Base-by-base conservation (phyloP, 2,888 invertebrate genomes). In the Pristionchus fissidentatus region DNA sequence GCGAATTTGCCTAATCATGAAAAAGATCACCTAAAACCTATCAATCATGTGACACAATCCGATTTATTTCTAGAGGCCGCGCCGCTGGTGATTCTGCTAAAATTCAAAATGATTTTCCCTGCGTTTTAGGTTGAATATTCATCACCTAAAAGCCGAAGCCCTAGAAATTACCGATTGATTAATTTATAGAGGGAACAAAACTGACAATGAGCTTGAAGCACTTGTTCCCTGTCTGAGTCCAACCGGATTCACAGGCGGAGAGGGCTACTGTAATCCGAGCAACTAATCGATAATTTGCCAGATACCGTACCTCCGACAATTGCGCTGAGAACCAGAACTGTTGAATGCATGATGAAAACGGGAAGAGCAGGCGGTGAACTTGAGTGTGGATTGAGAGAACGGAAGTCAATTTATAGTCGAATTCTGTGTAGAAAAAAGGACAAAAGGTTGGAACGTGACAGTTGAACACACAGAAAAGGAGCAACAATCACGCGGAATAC, bases 301-400 rank as follows among this genome's bases (percentile, higher is more conserved):
- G 49, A 77, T 77, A 77, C 49, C 75, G 75, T 77, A 77, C 75
- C 75, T 77, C 75, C 75, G 0, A 26, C 75, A 41, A 77, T 77
- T 49, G 75, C 49, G 38, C 49, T 49, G n/a, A 77, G 75, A 77
- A 77, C 49, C 75, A 77, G 49, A 49, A 49, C 43, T 5, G 41
- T 26, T 7, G 70, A 70, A n/a, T 70, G 70, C 70, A 70, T 70
- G n/a, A 70, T 41, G 7, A 41, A 41, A 41, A n/a, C n/a, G n/a
- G n/a, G n/a, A n/a, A n/a, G n/a, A n/a, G 41, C 35, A 38, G 66
- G 5, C 19, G 66, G 70, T 26, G n/a, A 41, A 41, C 38, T 70
- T 41, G 70, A 70, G 41, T 70, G 41, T 41, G n/a, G 41, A 43
- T 29, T 32, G 7, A 3, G 19, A 32, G 32, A 1, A 22, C 15